These are phyloP conservation scores for Mormyrops boulengeri DNA, from an alignment of 2,797 vertebrate species.

Conservation along the genomic window DNA sequence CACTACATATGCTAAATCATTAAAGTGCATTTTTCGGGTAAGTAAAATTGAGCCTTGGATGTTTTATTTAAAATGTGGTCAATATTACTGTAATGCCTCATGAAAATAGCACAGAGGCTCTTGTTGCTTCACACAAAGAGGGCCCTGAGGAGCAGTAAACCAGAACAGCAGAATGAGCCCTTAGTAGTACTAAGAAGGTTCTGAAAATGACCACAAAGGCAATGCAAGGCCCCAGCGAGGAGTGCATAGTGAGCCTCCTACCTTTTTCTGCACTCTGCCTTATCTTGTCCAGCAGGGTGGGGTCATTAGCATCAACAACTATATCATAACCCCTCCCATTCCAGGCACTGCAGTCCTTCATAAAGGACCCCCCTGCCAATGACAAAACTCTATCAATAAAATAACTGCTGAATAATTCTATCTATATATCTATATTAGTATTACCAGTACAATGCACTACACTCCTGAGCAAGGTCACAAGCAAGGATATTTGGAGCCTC, in stretches of 20 bases:
- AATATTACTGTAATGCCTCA: not conserved
- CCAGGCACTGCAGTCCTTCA: not conserved
- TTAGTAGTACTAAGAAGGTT: not conserved
- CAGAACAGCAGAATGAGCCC: not conserved
- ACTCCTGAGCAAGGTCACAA: not conserved
- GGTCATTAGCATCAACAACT: slow-evolving; percentile 59
- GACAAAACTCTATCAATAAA: not conserved
- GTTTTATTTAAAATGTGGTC: not conserved
- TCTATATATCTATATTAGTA: not conserved
- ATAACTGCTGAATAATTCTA: not conserved
- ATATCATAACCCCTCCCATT: slow-evolving; percentile 36
- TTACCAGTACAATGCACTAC: not conserved
- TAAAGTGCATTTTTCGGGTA: not conserved
- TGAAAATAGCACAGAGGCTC: not conserved
- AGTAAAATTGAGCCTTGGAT: not conserved
- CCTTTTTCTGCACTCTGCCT: slow-evolving; percentile 56
- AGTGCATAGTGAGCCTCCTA: slow-evolving; percentile 27
- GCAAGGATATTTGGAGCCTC: not conserved
- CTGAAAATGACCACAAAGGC: not conserved
- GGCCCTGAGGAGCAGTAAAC: not conserved
- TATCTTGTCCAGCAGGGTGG: slow-evolving; percentile 58
- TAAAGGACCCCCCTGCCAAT: not conserved
- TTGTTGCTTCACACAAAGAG: not conserved
- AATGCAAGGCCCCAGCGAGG: not conserved
- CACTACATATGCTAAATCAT: not conserved